These are phyloP conservation scores for Chauna torquata DNA, from an alignment of 2,113 vertebrate genomes.

Conservation along the genomic window DNA sequence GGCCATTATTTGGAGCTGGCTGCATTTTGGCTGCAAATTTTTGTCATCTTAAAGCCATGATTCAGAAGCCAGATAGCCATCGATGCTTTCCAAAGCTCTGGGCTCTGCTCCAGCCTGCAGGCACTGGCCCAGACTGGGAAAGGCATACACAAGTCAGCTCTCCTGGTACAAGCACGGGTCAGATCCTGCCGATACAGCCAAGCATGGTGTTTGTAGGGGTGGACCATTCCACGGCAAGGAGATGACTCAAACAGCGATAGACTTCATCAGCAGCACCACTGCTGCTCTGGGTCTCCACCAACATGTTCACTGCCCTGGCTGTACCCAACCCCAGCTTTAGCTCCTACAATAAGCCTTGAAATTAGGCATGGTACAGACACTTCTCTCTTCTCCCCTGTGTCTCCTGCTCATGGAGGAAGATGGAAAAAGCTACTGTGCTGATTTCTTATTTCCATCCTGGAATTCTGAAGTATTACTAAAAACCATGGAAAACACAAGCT, in stretches of 20 bases:
- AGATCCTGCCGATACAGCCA: background rate
- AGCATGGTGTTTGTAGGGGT: rapidly evolving
- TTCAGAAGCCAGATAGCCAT: background rate
- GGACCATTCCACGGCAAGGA: rapidly evolving
- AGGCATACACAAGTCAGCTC: background rate
- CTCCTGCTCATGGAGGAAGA: background rate
- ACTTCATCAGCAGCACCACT: background rate
- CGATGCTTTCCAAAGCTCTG: background rate
- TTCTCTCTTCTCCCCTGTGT: background rate
- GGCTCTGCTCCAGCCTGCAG: constrained; percentile 1
- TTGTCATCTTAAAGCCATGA: background rate
- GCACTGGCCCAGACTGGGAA: background rate
- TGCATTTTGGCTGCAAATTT: background rate
- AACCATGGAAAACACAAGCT: background rate
- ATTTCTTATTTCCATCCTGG: background rate
- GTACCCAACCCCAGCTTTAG: background rate
- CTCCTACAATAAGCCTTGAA: background rate
- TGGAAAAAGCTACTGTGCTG: background rate
- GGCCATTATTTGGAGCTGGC: background rate
- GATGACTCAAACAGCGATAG: background rate
- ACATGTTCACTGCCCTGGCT: rapidly evolving
- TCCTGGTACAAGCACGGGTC: background rate
- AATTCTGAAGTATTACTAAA: background rate
- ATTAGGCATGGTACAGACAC: rapidly evolving
- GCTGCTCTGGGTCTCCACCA: background rate